These are phyloP conservation scores for Xestia c-nigrum DNA, from an alignment of 2,888 invertebrate genomes.

Conservation along the genomic window DNA sequence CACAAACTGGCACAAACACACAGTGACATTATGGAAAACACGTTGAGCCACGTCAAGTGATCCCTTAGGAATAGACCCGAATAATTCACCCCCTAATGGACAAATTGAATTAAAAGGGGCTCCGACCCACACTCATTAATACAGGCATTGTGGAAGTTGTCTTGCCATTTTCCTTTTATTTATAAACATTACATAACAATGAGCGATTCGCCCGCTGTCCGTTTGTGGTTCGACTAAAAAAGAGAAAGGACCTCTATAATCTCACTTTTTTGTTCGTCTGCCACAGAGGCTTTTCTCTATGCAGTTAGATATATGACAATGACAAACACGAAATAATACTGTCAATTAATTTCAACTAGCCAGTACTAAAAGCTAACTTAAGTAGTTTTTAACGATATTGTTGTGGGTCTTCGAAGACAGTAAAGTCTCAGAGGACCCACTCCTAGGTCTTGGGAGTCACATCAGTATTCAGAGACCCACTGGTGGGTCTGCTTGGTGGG, in stretches of 20 bases:
- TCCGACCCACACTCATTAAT: slow-evolving; percentile 36
- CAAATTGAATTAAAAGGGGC: slow-evolving; percentile 58
- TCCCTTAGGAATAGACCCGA: slow-evolving; percentile 35
- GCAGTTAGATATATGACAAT: too few species aligned
- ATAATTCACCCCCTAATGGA: slow-evolving; percentile 51
- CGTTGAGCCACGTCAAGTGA: slow-evolving; percentile 29
- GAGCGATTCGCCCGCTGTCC: neutral
- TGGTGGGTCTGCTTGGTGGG: too few species aligned
- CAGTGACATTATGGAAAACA: slow-evolving; percentile 30
- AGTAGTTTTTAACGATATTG: too few species aligned
- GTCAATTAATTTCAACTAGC: too few species aligned
- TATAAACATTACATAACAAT: slow-evolving; percentile 29
- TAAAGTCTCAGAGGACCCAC: too few species aligned
- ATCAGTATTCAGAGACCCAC: too few species aligned
- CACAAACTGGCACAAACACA: slow-evolving; percentile 3
- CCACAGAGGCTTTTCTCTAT: neutral
- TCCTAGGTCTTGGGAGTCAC: too few species aligned
- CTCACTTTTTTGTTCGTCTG: neutral
- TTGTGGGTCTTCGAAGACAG: too few species aligned
- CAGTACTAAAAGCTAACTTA: too few species aligned
- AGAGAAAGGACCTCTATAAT: neutral
- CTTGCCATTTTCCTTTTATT: slow-evolving; percentile 3
- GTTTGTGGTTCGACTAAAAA: neutral
- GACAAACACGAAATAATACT: too few species aligned
- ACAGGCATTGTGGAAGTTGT: slow-evolving; percentile 35